phyloP scores from a whole-genome alignment of 2,888 invertebrate genomes.

The Unio pictorum region DNA sequence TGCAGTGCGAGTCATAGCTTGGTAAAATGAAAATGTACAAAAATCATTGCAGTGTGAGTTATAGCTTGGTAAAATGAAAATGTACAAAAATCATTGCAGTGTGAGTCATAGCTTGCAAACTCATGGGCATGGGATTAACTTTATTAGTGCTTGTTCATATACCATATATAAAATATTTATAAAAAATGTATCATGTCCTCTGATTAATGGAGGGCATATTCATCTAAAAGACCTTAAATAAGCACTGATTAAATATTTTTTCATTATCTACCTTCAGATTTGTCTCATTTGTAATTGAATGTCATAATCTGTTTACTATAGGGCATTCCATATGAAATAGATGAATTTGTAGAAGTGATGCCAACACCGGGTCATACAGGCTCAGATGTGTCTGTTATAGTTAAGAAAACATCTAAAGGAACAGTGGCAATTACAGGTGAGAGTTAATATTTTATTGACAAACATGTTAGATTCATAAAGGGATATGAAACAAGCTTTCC shows the following conservation, averaged over 20 bases:
- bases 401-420: constrained; percentile 77
- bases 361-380: constrained; percentile 93
- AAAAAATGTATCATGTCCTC: no score
- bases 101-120: no score
- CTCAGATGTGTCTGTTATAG: constrained; percentile 88
- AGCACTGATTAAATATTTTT: neutral
- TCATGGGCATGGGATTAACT: no score
- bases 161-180: no score
- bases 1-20: no score
- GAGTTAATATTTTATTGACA: constrained; percentile 1
- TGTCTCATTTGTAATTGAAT: no score
- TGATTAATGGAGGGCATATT: no score
- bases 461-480: neutral
- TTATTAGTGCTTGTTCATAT: no score
- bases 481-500: neutral
- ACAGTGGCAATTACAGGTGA: constrained; percentile 82
- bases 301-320: constrained; percentile 14
- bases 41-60: no score
- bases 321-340: constrained; percentile 77
- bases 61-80: no score
- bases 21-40: no score
- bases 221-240: neutral
- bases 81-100: no score
- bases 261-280: neutral
- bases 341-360: constrained; percentile 79